Percentiles rank a stretch among this genome's conserved stretches.
These are phyloP conservation scores for Anastrepha ludens DNA, from an alignment of 1,140 invertebrate genomes.

Conservation along the genomic window DNA sequence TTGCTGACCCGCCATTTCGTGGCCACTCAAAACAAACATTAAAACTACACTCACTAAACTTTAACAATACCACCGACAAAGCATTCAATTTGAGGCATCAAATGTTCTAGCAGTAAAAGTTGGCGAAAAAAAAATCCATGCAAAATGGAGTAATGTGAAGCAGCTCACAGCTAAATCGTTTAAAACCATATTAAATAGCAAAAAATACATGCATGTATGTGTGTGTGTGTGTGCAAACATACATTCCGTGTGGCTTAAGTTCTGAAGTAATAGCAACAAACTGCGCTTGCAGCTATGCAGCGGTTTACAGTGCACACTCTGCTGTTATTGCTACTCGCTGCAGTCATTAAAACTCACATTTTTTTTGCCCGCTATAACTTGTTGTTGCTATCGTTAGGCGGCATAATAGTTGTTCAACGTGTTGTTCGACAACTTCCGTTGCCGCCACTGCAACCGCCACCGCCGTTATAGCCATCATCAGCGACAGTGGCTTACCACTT, in stretches of 20 bases:
- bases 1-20: background rate
- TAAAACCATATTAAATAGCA: background rate
- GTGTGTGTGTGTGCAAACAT: too few species aligned
- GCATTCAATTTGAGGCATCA: conserved; percentile 18
- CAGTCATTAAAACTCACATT: background rate
- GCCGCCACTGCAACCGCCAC: background rate
- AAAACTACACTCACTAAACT: background rate
- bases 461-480: background rate
- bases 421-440: conserved; percentile 45
- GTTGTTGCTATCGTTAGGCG: background rate
- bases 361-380: background rate
- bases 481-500: background rate
- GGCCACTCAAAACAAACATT: background rate
- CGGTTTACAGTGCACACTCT: background rate
- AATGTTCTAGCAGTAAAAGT: conserved; percentile 31
- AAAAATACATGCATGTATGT: background rate
- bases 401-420: conserved; percentile 15
- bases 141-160: too few species aligned
- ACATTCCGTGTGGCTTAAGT: too few species aligned
- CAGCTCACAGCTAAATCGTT: too few species aligned
- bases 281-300: conserved; percentile 16
- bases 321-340: background rate
- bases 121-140: background rate
- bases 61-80: background rate
- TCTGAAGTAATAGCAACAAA: too few species aligned